Percentiles rank a stretch among this genome's conserved stretches.
Evolutionary conservation across 2,888 invertebrate genomes (phyloP).

Genomic region (Drosophila leonis): DNA sequence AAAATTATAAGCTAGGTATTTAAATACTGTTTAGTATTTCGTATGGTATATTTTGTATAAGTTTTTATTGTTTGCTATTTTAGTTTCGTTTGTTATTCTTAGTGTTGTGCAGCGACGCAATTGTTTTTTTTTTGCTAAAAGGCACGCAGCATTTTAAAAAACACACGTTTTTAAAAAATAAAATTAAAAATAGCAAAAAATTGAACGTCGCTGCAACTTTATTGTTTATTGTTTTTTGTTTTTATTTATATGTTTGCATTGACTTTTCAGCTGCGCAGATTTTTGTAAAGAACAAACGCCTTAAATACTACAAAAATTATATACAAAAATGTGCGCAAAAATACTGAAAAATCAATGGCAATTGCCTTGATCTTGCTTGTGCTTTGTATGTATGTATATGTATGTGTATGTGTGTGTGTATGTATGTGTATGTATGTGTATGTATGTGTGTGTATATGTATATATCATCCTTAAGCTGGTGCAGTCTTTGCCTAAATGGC

Average conservation of each 20-base stretch:
- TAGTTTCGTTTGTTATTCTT: conserved; percentile 16
- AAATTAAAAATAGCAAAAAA: conserved; percentile 73
- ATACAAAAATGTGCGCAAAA: conserved; percentile 34
- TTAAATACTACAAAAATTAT: conserved; percentile 78
- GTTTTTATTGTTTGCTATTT: conserved; percentile 24
- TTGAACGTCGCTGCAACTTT: conserved; percentile 48
- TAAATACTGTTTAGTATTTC: conserved; percentile 18
- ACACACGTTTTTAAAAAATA: conserved; percentile 80
- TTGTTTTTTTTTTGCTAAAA: conserved; percentile 91
- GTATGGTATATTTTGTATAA: conserved; percentile 12
- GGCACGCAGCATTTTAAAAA: conserved; percentile 92
- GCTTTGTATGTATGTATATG: conserved; percentile 1
- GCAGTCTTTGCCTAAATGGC: conserved; percentile 24
- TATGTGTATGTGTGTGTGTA: conserved; percentile 16
- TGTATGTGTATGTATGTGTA: conserved; percentile 20
- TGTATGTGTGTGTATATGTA: conserved; percentile 18
- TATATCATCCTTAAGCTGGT: conserved; percentile 32
- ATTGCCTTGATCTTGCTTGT: conserved; percentile 8
- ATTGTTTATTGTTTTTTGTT: conserved; percentile 14
- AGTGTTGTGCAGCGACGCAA: conserved; percentile 81
- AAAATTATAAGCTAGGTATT: conserved; percentile 53
- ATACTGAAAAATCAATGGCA: conserved; percentile 11
- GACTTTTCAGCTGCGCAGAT: conserved; percentile 18
- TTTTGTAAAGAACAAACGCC: conserved; percentile 67
- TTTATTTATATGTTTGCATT: conserved; percentile 8